phyloP scores from a whole-genome alignment of 2,797 vertebrate species.

The Hypotaenidia philippensis region DNA sequence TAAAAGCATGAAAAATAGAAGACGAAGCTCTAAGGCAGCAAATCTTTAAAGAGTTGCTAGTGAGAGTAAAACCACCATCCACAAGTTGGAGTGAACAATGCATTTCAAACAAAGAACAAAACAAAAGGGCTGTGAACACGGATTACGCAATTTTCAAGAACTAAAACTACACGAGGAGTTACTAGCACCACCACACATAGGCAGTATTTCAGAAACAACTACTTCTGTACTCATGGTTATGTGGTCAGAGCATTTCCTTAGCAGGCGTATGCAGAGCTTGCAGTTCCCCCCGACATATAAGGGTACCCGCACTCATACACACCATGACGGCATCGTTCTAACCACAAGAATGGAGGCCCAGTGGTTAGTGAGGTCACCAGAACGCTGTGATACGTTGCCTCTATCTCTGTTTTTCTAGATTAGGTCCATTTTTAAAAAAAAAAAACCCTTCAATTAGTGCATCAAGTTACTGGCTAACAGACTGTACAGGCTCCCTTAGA shows the following conservation, averaged over 20 bases:
- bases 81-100: not conserved
- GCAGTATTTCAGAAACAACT: conserved; percentile 31
- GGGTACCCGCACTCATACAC: not conserved
- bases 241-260: conserved; percentile 42
- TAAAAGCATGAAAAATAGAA: conserved; percentile 6
- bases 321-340: not conserved
- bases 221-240: conserved; percentile 2
- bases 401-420: not conserved
- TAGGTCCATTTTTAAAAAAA: not conserved
- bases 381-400: not conserved
- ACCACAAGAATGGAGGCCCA: conserved; percentile 28
- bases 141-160: not conserved
- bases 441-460: not conserved
- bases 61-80: not conserved
- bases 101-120: not conserved
- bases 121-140: not conserved
- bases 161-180: not conserved
- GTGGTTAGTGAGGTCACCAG: conserved; percentile 15
- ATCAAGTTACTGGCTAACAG: not conserved
- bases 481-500: not conserved
- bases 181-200: not conserved
- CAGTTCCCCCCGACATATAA: not conserved
- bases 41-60: conserved; percentile 6
- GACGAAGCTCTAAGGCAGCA: not conserved
- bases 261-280: not conserved